Evolutionary conservation across 2,888 invertebrate genomes (phyloP).

Genomic region (Spialia ferax): DNA sequence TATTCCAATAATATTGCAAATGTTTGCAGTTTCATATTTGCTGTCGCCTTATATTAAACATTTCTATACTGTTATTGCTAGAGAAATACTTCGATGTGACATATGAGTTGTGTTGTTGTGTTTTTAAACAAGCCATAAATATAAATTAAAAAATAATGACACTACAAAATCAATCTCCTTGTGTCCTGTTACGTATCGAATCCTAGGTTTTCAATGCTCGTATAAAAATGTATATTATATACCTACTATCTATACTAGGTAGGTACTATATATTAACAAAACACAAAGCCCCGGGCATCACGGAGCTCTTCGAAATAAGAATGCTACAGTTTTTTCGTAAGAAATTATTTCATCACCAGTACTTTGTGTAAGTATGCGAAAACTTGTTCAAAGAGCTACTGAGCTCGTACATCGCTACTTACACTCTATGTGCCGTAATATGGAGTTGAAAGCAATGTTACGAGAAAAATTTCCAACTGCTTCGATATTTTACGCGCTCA

Average conservation of each 20-base stretch:
- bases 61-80: neutral
- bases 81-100: neutral
- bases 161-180: too few relatives aligned
- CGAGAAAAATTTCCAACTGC: neutral
- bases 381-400: conserved; percentile 22
- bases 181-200: too few relatives aligned
- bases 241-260: too few relatives aligned
- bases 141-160: too few relatives aligned
- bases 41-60: neutral
- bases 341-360: conserved; percentile 21
- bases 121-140: neutral
- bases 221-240: too few relatives aligned
- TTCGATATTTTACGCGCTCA: conserved; percentile 13
- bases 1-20: neutral
- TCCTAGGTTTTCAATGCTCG: too few relatives aligned
- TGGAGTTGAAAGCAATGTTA: conserved; percentile 21
- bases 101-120: neutral
- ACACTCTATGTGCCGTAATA: conserved; percentile 9
- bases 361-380: conserved; percentile 11
- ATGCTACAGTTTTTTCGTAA: neutral
- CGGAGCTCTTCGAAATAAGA: neutral
- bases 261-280: too few relatives aligned
- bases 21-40: conserved; percentile 4
- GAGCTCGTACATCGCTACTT: conserved; percentile 5
- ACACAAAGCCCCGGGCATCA: neutral